Base-by-base conservation (phyloP, 2,888 invertebrate species). In the Philonicus albiceps region DNA sequence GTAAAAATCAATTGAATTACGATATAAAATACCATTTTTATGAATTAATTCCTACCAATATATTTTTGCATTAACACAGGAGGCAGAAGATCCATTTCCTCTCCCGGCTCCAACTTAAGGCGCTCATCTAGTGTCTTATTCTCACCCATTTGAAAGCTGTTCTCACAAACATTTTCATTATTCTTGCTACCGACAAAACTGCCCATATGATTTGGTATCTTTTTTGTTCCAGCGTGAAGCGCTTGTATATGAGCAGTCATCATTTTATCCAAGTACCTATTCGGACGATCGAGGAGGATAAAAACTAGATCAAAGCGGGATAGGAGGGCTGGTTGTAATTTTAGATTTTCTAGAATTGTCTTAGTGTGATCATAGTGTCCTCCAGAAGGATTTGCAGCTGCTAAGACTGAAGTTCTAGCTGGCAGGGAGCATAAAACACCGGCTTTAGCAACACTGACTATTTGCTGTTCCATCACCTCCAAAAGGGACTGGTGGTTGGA, bases 391-490 rank as follows among this genome's bases (percentile, higher is more conserved):
- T 99, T 99, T 2, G 98, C 98, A 5, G 98, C 98, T 43, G 98
- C 98, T 75, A 99, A 93, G 31, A 99, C 95, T 0, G 97, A 96
- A 0, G 97, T 96, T 83, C 97, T 94, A 0, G 97, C 96, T 30
- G 97, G 96, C 75, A 98, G 93, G 85, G 95, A 96, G 91, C 96
- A 96, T 73, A 97, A 95, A 22, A 97, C 95, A 5, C 97, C 97
- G n/a, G 96, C 96, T 91, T 98, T 97, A 0, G 98, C 97, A 85
- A 98, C 95, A 90, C 97, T 97, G 55, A 98, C 96, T 78, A 96
- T 95, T 89, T 98, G 96, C 90, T 98, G 98, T 91, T 99, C 98
- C 98, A 99, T 98, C 0, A 97, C 97, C 93, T 99, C 98, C 73
- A 98, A 93, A 83, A 99, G 93, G 86, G 97, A 96, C 90, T 95